Evolutionary conservation across 2,797 vertebrate species (phyloP).

Genomic region (Sebastes kiyomatsui): DNA sequence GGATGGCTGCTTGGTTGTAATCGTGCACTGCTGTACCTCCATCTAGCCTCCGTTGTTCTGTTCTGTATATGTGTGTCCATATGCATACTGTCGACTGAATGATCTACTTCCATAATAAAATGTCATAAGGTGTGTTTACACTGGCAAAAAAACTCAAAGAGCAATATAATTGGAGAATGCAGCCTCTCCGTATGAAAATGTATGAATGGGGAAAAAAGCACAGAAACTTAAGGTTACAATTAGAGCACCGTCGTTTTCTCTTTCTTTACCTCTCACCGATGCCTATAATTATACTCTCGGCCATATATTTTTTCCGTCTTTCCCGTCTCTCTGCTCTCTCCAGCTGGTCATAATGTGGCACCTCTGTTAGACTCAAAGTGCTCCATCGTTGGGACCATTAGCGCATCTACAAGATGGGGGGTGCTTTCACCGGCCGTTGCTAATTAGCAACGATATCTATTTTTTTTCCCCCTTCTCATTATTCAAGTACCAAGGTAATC

Average conservation of each 20-base stretch:
- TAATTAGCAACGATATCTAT: not conserved
- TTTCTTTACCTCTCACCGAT: conserved; percentile 32
- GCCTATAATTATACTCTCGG: conserved; percentile 39
- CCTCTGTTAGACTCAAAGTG: conserved; percentile 60
- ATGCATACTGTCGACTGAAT: not conserved
- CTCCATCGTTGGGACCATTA: conserved; percentile 56
- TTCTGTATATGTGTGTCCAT: not conserved
- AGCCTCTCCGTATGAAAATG: not conserved
- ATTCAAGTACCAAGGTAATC: not conserved
- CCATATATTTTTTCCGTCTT: conserved; percentile 14
- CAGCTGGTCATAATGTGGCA: conserved; percentile 54
- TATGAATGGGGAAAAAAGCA: not conserved
- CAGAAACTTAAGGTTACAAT: not conserved
- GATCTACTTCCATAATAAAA: not conserved
- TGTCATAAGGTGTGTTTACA: not conserved
- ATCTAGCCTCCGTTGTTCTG: not conserved
- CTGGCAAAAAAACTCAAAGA: conserved; percentile 2
- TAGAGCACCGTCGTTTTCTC: not conserved
- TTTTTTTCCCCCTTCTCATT: not conserved
- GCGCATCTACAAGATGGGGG: conserved; percentile 31
- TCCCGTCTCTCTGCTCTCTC: conserved; percentile 13
- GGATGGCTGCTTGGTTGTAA: conserved; percentile 35
- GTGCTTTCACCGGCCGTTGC: not conserved
- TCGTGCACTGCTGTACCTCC: conserved; percentile 19
- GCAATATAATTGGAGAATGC: not conserved